Base-by-base conservation (phyloP, 2,888 invertebrate species). In the Pterobdella sp. region DNA sequence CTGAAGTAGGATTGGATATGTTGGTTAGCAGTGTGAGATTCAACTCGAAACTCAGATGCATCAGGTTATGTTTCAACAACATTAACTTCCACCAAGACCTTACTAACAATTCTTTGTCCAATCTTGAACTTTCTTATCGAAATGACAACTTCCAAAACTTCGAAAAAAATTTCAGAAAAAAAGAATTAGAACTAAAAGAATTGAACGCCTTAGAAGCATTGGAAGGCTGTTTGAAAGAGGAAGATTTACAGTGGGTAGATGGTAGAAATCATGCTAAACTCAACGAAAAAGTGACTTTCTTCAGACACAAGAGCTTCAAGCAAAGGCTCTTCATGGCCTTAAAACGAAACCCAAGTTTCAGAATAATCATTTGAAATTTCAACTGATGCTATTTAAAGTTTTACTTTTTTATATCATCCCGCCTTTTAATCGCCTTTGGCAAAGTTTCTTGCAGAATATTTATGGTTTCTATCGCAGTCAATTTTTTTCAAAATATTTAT, bases 341-440 rank as follows among this genome's bases (percentile, higher is more conserved):
- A 35, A 63, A 71, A 26, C 32, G 71, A 34, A 71, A 71, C 34
- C 71, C 71, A 18, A 71, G 71, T 35, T 60, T 71, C n/a, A 71
- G 52, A 56, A 60, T 71, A 10, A 52, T 71, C 71, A 71, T 71
- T 31, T 71, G 63, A 56, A 7, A 7, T 42, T 42, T 42, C 42
- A 7, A 42, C 42, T n/a, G n/a, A n/a, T n/a, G n/a, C n/a, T n/a
- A n/a, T n/a, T n/a, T n/a, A n/a, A n/a, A 7, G 3, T 56, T 56
- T 4, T 22, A 4, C n/a, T 56, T 22, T 56, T 14, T 3, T 3
- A 22, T 3, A 56, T 22, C 7, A 26, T 56, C 18, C 26, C 60
- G 7, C 7, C 60, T n/a, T 56, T 56, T 26, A 14, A 56, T 3
- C n/a, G 60, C 60, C 4, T 22, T 22, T 56, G 18, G n/a, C 18